phyloP scores from a whole-genome alignment of 2,797 vertebrate species.

The Diceros bicornis region DNA sequence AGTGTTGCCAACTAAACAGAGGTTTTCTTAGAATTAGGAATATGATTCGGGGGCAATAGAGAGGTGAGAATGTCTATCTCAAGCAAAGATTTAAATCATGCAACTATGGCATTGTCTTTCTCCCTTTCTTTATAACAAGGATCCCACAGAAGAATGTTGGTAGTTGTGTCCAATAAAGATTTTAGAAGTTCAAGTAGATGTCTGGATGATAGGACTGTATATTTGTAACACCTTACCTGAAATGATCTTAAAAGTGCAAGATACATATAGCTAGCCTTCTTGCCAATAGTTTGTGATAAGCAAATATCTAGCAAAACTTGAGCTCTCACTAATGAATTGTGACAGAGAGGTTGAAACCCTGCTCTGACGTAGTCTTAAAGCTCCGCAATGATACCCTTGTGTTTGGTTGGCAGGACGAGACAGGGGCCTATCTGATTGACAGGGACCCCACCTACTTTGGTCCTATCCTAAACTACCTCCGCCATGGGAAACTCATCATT shows the following conservation, averaged over 20 bases:
- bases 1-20: conserved; percentile 60
- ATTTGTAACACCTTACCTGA: not conserved
- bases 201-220: not conserved
- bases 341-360: not conserved
- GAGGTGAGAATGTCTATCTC: not conserved
- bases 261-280: not conserved
- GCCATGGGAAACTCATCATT: conserved; percentile 97
- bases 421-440: conserved; percentile 97
- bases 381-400: conserved; percentile 3
- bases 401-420: conserved; percentile 93
- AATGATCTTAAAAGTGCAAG: not conserved
- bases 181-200: conserved; percentile 9
- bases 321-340: not conserved
- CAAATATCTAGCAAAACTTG: not conserved
- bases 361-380: not conserved
- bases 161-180: not conserved
- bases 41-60: not conserved
- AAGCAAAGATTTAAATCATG: not conserved
- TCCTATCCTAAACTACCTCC: conserved; percentile 97
- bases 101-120: not conserved
- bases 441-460: conserved; percentile 97
- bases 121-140: not conserved
- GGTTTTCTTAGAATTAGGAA: conserved; percentile 79
- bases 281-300: not conserved
- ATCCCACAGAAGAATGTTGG: not conserved